Evolutionary conservation across 2,113 vertebrate species (phyloP).

Genomic region (Phalacrocorax carbo): DNA sequence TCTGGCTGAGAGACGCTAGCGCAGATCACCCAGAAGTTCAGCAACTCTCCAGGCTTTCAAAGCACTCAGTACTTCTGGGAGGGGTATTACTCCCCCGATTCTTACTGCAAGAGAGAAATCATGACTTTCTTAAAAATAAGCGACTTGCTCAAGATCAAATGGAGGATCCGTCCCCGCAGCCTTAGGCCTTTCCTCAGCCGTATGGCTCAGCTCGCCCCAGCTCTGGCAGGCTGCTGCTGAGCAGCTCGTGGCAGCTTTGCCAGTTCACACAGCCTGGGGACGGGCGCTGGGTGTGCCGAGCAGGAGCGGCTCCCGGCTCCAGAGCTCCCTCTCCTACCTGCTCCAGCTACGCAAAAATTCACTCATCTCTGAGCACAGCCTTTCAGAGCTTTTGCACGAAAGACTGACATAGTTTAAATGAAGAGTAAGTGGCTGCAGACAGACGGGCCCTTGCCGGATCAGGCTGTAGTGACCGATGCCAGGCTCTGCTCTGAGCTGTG

Average conservation of each 20-base stretch:
- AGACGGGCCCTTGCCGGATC: background rate
- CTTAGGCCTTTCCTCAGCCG: background rate
- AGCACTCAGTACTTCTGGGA: background rate
- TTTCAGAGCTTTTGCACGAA: background rate
- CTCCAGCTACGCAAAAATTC: background rate
- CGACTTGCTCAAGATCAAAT: background rate
- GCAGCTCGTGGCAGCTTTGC: background rate
- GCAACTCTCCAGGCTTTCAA: background rate
- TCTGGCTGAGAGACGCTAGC: background rate
- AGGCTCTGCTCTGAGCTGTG: background rate
- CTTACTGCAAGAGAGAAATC: background rate
- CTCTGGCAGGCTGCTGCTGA: background rate
- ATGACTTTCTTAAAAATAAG: background rate
- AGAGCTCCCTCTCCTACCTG: background rate
- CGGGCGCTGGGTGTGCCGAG: background rate
- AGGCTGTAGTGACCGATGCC: background rate
- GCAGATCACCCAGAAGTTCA: background rate
- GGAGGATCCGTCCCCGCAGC: background rate
- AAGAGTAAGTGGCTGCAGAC: background rate
- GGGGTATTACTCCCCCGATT: background rate
- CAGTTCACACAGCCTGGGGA: background rate
- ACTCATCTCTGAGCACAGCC: background rate
- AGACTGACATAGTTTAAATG: background rate
- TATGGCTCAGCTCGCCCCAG: accelerated
- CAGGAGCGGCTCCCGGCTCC: background rate